Percentiles rank a stretch among this genome's conserved stretches.
Conservation (phyloP, 2,797 vertebrate species). For the Rousettus madagascariensis region DNA sequence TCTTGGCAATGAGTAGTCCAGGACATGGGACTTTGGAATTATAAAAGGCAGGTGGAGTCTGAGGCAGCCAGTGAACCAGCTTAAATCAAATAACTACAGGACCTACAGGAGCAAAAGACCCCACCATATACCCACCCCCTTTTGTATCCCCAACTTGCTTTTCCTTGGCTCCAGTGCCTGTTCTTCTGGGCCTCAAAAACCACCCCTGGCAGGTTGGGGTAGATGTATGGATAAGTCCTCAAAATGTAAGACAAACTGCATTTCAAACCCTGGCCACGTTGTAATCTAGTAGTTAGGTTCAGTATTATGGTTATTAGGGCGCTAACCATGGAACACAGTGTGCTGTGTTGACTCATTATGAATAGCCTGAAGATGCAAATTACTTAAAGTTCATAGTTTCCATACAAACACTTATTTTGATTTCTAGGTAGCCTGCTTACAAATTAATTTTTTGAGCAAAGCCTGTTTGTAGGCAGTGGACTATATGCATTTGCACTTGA, state of each 20-base stretch:
- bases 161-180: not conserved
- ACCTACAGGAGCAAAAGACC: not conserved
- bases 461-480: not conserved
- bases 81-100: not conserved
- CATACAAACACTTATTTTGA: not conserved
- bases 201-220: not conserved
- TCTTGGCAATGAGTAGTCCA: not conserved
- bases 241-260: not conserved
- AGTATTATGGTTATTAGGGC: not conserved
- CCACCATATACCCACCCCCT: not conserved
- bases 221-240: not conserved
- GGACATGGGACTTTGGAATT: not conserved
- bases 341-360: not conserved
- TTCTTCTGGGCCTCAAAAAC: not conserved
- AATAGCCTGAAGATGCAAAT: not conserved
- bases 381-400: not conserved
- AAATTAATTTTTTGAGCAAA: slow-evolving; percentile 8
- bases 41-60: not conserved
- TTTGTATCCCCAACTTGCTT: not conserved
- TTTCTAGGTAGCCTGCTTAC: slow-evolving; percentile 22
- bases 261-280: not conserved
- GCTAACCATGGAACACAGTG: not conserved
- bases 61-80: not conserved
- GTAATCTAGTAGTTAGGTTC: not conserved
- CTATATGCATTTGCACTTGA: not conserved